Base-by-base conservation (phyloP, 2,113 vertebrate genomes). In the Plestiodon gilberti region DNA sequence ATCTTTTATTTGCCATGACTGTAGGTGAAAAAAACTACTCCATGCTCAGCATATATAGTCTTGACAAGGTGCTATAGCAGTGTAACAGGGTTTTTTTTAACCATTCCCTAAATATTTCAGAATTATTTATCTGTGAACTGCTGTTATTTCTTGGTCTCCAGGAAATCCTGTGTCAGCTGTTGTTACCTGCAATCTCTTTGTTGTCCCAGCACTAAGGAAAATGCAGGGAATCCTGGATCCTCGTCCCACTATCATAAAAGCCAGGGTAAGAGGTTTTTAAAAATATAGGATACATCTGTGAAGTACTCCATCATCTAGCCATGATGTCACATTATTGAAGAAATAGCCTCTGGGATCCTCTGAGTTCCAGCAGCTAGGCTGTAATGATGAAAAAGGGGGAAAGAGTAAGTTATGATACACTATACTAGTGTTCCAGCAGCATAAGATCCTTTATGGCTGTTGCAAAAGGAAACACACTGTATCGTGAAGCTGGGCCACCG, bases 201-300 rank as follows among this genome's bases (percentile, higher is more conserved):
- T 99, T 94, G 99, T 99, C 96, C 99, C 99, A 83, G 99, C 99
- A 90, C 97, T 99, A 96, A 99, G 99, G 96, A 99, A 99, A 95
- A 99, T 99, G 99, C 99, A 99, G 95, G 99, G 99, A 91, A 99
- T 99, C 95, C 95, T 99, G 97, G 99, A 99, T 97, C 99, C 99
- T 93, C 97, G 99, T 89, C 99, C 99, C 89, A 99, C 99, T 91
- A 99, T 99, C 95, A 99, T 99, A 97, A 99, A 99, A 98, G 99
- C 99, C 95, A 98, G 99, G 98, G 99, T 99, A 97, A 96, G 93
- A 90, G 88, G 28, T 40, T 86, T 48, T 48, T 48, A 5, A 23
- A 80, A 79, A 64, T 6, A 57, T 52, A 76, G 64, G 81, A 73
- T 81, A 77, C 88, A 67, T 22, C 59, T 52, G 35, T 85, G 59